phyloP scores from a whole-genome alignment of 2,888 invertebrate species.

The Tinea semifulvella region DNA sequence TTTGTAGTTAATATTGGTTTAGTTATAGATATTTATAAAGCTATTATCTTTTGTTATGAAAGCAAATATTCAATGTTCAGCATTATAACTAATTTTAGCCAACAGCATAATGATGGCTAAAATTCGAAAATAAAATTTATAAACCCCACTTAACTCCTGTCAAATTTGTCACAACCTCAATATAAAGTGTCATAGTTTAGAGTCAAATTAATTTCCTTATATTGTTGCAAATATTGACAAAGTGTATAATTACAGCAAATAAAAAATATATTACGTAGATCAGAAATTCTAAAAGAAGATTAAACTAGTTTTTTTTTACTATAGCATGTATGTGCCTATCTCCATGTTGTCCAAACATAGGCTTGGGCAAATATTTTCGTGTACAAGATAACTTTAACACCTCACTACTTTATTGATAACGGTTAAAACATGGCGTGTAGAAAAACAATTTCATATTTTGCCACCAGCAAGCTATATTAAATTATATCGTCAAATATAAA shows the following conservation, averaged over 20 bases:
- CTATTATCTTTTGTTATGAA: no score
- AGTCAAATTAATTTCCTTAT: neutral
- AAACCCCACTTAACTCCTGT: no score
- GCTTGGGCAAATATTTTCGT: slow-evolving; percentile 34
- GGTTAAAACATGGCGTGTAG: slow-evolving; percentile 6
- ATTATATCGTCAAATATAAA: no score
- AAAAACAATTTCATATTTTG: no score
- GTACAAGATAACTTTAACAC: slow-evolving; percentile 16
- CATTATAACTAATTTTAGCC: no score
- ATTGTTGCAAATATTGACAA: neutral
- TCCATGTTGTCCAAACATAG: slow-evolving; percentile 27
- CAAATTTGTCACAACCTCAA: no score
- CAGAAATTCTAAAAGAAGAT: slow-evolving; percentile 15
- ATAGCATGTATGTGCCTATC: slow-evolving; percentile 21
- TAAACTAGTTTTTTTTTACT: slow-evolving; percentile 16
- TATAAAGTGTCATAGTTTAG: slow-evolving; percentile 1
- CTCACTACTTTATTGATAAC: slow-evolving; percentile 8
- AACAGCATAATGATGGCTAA: no score
- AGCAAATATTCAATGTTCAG: no score
- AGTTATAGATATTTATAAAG: no score
- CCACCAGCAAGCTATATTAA: no score
- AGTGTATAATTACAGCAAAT: neutral
- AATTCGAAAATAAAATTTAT: no score
- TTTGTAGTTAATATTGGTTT: no score
- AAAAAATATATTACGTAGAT: slow-evolving; percentile 18